Base-by-base conservation (phyloP, 1,140 invertebrate genomes). In the Metopolophium dirhodum region DNA sequence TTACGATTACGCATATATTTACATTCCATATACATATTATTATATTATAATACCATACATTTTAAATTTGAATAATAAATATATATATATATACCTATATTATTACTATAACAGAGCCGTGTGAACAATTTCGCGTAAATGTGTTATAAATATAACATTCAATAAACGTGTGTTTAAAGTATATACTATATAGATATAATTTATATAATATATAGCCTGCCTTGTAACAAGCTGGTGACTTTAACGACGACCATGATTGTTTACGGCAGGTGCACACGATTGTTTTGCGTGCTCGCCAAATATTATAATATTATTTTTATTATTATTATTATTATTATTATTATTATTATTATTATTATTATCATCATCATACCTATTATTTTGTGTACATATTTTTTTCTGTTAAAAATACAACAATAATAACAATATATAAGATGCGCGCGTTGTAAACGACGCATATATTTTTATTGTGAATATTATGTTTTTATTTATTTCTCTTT, bases 401-500 rank as follows among this genome's bases (percentile, higher is more conserved):
- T 82, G 77, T 35, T 82, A 35, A 22, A 82, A 82, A 35, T 37
- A 37, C 77, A 37, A 82, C 20, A 51, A 51, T 51, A 82, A 82
- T 82, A 68, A 68, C 30, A 82, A 82, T 82, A 22, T 20, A 82
- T 82, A 82, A 82, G 77, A 35, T 68, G 57, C n/a, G 68, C 68
- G 68, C 68, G n/a, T 35, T 82, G n/a, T 82, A 82, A 82, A 82
- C 68, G 68, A 20, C n/a, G 68, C 68, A 82, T 82, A 82, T 82
- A 82, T 37, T 82, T 82, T 37, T 82, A 82, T 37, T 82, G 18
- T 82, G 11, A 68, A 82, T 37, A 82, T 22, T 82, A 35, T 82
- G 77, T 82, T 35, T 82, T 82, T 82, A 35, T 82, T n/a, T 82
- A 35, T 82, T 82, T 37, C 20, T 18, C 77, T 37, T 82, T 82